A percentile compares a stretch with the other conserved stretches of the same genome.
These are phyloP conservation scores for Tenodera sinensis DNA, from an alignment of 2,888 invertebrate genomes.

Conservation along the genomic window DNA sequence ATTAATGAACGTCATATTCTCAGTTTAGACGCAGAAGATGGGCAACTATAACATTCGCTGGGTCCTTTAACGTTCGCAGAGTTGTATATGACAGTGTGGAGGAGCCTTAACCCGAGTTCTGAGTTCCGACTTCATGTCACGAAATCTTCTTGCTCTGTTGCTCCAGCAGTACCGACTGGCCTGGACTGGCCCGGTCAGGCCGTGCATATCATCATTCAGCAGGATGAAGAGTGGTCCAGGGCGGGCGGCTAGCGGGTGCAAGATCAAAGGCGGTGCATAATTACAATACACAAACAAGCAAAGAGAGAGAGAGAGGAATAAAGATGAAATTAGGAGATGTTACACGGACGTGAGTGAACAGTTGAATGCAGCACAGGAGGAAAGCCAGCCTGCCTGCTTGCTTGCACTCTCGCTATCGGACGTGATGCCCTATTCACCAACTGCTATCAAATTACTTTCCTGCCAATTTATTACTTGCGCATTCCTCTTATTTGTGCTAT, in stretches of 20 bases:
- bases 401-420: not conserved
- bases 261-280: not conserved
- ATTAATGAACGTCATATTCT: too few species aligned
- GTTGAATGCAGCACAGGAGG: not conserved
- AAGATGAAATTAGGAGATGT: not conserved
- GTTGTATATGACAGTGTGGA: not conserved
- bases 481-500: too few species aligned
- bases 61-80: too few species aligned
- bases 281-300: not conserved
- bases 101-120: not conserved
- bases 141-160: not conserved
- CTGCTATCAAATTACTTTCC: too few species aligned
- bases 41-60: too few species aligned
- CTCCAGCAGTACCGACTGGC: not conserved
- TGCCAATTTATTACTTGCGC: too few species aligned
- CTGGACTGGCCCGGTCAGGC: too few species aligned
- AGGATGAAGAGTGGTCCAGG: too few species aligned
- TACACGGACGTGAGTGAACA: not conserved
- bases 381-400: too few species aligned
- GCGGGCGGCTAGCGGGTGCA: not conserved
- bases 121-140: not conserved
- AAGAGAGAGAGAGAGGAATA: not conserved
- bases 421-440: not conserved
- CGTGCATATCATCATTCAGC: not conserved
- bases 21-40: too few species aligned